A percentile compares a stretch with the other conserved stretches of the same genome.
Evolutionary conservation across 2,888 invertebrate species (phyloP).

Genomic region (Harpalus rufipes): DNA sequence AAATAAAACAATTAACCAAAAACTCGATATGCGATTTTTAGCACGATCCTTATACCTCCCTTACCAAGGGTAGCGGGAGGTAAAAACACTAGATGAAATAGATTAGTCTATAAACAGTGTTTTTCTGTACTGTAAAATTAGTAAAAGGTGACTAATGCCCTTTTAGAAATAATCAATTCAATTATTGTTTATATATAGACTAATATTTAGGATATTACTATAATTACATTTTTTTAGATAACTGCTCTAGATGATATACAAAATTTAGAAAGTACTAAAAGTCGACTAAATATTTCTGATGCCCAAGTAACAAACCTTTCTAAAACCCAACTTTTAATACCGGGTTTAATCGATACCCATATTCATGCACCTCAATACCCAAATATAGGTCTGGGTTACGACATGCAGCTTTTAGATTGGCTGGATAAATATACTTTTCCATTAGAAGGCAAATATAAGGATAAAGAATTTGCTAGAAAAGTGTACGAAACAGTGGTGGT

Average conservation of each 20-base stretch:
- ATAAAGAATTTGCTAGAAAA: conserved; percentile 83
- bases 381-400: conserved; percentile 90
- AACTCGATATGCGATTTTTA: too few species aligned
- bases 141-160: too few species aligned
- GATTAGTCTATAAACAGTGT: too few species aligned
- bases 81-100: too few species aligned
- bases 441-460: conserved; percentile 85
- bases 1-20: too few species aligned
- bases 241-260: conserved; percentile 68
- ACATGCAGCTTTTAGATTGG: conserved; percentile 90
- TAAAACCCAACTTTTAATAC: conserved; percentile 86
- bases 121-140: too few species aligned
- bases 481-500: conserved; percentile 91
- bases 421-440: conserved; percentile 91
- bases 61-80: too few species aligned
- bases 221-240: conserved; percentile 65
- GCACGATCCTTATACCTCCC: too few species aligned
- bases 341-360: conserved; percentile 94
- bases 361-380: conserved; percentile 94
- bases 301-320: conserved; percentile 71
- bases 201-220: too few species aligned
- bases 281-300: conserved; percentile 20
- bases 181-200: too few species aligned
- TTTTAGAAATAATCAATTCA: too few species aligned
- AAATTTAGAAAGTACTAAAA: conserved; percentile 73